Evolutionary conservation across 2,888 invertebrate genomes (phyloP).

Genomic region (Folsomia candida): DNA sequence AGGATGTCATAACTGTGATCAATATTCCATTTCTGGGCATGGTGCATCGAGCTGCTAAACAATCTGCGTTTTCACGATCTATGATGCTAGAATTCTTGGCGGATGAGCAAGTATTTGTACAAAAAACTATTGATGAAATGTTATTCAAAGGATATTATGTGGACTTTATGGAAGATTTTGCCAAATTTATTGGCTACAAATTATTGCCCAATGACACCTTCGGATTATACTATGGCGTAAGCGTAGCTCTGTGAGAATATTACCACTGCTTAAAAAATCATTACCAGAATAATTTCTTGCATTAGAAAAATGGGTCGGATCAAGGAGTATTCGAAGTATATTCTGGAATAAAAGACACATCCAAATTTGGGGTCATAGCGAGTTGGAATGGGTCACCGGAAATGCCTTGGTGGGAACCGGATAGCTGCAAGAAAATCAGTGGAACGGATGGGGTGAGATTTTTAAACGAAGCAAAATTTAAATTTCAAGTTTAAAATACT

Average conservation of each 20-base stretch:
- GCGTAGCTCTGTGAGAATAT: constrained; percentile 2
- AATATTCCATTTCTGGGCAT: constrained; percentile 43
- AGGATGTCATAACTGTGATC: constrained; percentile 36
- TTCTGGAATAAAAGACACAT: constrained; percentile 31
- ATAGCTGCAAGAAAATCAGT: constrained; percentile 28
- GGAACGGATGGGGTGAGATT: constrained; percentile 41
- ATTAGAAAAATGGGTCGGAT: constrained; percentile 45
- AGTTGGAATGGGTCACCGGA: constrained; percentile 44
- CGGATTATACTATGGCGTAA: constrained; percentile 46
- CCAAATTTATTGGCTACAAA: constrained; percentile 29
- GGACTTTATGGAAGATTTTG: constrained; percentile 32
- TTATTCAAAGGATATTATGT: constrained; percentile 65
- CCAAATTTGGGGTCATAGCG: constrained; percentile 39
- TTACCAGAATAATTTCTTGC: background rate
- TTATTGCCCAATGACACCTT: constrained; percentile 45
- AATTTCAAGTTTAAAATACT: too few species aligned
- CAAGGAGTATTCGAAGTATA: constrained; percentile 42
- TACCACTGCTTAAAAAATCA: background rate
- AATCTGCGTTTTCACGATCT: constrained; percentile 8
- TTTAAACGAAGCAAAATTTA: too few species aligned
- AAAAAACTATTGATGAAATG: constrained; percentile 67
- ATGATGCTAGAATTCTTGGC: constrained; percentile 22
- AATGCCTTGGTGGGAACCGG: constrained; percentile 37
- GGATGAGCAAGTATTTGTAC: constrained; percentile 57
- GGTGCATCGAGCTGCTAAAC: constrained; percentile 15